A percentile compares a stretch with the other conserved stretches of the same genome.
These are phyloP conservation scores for Gambusia yucatana DNA, from an alignment of 2,797 vertebrate species.

Conservation along the genomic window DNA sequence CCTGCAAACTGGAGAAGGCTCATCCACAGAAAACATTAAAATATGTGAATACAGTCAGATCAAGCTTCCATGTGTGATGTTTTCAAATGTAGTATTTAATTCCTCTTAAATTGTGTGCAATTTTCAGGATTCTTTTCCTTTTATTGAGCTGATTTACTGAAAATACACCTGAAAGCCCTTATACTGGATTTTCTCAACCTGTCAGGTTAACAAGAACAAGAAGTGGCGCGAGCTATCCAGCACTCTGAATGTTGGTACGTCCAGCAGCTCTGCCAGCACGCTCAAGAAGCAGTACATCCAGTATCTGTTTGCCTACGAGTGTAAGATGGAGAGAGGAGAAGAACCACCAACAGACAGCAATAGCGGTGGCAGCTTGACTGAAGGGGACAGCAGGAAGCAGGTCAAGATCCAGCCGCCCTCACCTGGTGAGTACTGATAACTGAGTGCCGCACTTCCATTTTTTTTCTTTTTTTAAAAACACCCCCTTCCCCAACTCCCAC, in stretches of 20 bases:
- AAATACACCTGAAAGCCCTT: neutral
- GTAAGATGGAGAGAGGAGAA: constrained; percentile 94
- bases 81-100: neutral
- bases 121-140: neutral
- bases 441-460: neutral
- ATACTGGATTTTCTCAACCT: neutral
- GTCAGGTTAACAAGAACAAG: constrained; percentile 97
- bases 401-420: constrained; percentile 96
- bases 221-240: constrained; percentile 94
- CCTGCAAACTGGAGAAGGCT: neutral
- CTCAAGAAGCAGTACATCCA: constrained; percentile 98
- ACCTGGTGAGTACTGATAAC: constrained; percentile 85
- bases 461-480: constrained; percentile 13
- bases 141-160: neutral
- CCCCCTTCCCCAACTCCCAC: neutral
- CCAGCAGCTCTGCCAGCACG: constrained; percentile 93
- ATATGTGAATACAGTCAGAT: neutral
- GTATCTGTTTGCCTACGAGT: constrained; percentile 96
- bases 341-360: constrained; percentile 92
- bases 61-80: neutral
- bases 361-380: constrained; percentile 77
- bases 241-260: constrained; percentile 89
- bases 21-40: neutral
- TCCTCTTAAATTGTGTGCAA: neutral
- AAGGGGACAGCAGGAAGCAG: constrained; percentile 92